A percentile compares a stretch with the other conserved stretches of the same genome.
Evolutionary conservation across 2,113 vertebrate genomes (phyloP).

Genomic region (Phrynosoma platyrhinos): DNA sequence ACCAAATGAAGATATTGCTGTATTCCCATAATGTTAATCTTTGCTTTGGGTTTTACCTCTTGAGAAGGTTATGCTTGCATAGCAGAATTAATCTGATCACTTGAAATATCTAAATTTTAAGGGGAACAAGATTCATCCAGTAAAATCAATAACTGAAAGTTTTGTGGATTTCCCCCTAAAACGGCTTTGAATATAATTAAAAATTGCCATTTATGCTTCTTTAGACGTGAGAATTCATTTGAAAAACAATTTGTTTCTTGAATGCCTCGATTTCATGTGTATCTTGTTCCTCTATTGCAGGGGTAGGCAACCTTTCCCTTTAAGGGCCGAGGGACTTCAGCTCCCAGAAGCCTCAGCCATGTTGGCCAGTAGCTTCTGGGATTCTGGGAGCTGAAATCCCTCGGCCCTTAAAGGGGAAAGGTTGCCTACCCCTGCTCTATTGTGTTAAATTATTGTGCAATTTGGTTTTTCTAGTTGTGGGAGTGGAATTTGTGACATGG

Average conservation of each 20-base stretch:
- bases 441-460: neutral
- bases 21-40: neutral
- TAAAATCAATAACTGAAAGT: neutral
- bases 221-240: neutral
- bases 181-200: constrained; percentile 2
- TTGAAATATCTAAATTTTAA: neutral
- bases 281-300: neutral
- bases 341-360: no score
- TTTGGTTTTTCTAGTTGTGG: neutral
- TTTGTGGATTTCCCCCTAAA: neutral
- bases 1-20: neutral
- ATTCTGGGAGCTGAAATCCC: no score
- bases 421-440: no score
- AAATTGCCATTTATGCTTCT: neutral
- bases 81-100: neutral
- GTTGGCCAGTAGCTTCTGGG: no score
- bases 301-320: no score
- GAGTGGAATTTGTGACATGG: neutral
- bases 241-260: neutral
- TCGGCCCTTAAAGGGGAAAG: no score
- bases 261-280: neutral
- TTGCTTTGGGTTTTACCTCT: constrained; percentile 13
- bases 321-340: no score
- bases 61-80: neutral
- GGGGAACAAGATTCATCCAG: neutral